Evolutionary conservation across 2,113 vertebrate species (phyloP).

Genomic region (Myocastor coypus): DNA sequence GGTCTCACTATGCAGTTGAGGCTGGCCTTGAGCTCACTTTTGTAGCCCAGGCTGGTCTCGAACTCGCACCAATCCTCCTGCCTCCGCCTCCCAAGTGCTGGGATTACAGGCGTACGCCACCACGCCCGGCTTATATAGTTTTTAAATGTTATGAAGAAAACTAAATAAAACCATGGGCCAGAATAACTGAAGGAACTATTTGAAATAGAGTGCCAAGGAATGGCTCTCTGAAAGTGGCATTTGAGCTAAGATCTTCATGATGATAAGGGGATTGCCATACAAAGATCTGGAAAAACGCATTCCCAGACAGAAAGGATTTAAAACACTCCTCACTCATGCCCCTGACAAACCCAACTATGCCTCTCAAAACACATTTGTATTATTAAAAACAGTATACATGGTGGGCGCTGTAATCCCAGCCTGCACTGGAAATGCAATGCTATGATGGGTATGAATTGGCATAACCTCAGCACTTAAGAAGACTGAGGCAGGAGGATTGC

Average conservation of each 20-base stretch:
- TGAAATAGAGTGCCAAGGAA: background rate
- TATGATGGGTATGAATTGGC: background rate
- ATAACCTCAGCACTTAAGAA: background rate
- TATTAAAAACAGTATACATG: background rate
- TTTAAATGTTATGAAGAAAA: conserved; percentile 7
- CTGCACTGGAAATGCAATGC: background rate
- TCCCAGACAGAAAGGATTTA: background rate
- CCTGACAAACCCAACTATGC: background rate
- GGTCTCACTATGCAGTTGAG: no score
- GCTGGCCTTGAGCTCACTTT: no score
- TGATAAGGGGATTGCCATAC: background rate
- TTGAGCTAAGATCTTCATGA: background rate
- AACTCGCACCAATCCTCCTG: no score
- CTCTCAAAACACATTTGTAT: background rate
- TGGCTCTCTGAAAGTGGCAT: background rate
- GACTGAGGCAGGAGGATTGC: background rate
- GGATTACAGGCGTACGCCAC: no score
- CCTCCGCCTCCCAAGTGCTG: no score
- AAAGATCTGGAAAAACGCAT: background rate
- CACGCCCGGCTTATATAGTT: no score
- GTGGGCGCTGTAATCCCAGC: background rate
- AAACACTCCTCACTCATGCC: background rate
- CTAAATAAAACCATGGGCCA: background rate
- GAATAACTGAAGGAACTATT: background rate
- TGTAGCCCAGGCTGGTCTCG: no score